Percentiles rank a stretch among this genome's conserved stretches.
Evolutionary conservation across 2,797 vertebrate genomes (phyloP).

Genomic region (Rallus crepitans): DNA sequence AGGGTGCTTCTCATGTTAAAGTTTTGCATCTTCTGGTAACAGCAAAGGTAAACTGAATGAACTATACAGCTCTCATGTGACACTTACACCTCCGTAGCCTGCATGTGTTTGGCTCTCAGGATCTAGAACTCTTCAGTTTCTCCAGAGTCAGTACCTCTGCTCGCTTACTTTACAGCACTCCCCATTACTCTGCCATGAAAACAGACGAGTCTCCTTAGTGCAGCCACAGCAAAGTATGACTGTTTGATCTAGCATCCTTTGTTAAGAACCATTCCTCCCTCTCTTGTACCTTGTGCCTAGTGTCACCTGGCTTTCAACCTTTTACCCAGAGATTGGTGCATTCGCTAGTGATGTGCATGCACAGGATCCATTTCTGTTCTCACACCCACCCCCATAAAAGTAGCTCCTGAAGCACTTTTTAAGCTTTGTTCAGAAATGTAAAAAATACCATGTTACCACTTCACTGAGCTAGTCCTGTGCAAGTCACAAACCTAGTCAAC

Average conservation of each 20-base stretch:
- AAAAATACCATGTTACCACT: not conserved
- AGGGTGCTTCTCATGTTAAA: not conserved
- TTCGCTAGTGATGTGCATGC: not conserved
- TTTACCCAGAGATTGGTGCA: not conserved
- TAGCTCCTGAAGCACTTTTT: not conserved
- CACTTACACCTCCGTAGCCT: not conserved
- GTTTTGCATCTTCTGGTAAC: not conserved
- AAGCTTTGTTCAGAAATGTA: not conserved
- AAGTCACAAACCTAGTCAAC: not conserved
- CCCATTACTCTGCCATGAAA: not conserved
- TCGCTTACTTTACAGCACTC: not conserved
- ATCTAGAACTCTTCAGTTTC: not conserved
- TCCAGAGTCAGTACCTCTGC: not conserved
- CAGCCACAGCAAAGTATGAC: not conserved
- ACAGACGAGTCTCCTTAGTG: not conserved
- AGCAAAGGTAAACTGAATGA: not conserved
- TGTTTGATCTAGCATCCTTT: rapidly evolving
- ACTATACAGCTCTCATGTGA: not conserved
- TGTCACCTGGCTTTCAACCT: not conserved
- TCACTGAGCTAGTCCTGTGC: not conserved
- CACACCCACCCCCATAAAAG: not conserved
- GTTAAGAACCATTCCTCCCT: not conserved
- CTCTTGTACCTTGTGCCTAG: not conserved
- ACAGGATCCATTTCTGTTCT: not conserved
- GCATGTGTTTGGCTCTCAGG: not conserved